Evolutionary conservation across 2,113 vertebrate genomes (phyloP).

Genomic region (Piaya cayana): DNA sequence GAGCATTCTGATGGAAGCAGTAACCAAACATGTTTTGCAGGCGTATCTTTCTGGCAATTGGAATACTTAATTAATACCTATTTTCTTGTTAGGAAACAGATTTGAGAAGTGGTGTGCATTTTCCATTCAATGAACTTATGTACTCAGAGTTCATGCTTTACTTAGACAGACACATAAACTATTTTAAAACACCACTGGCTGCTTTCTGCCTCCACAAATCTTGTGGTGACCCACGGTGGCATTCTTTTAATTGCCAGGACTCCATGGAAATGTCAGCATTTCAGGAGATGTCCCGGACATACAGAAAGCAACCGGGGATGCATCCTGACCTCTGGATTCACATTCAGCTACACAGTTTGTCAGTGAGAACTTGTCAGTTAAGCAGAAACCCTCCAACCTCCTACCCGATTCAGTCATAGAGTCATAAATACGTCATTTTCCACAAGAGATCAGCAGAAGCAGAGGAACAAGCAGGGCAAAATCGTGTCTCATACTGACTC

Average conservation of each 20-base stretch:
- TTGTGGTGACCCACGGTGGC: background rate
- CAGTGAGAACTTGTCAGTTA: background rate
- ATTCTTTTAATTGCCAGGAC: background rate
- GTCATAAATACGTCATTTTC: background rate
- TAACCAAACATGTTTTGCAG: background rate
- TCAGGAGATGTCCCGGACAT: background rate
- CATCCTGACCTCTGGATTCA: background rate
- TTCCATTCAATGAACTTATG: background rate
- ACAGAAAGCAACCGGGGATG: background rate
- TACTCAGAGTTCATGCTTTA: background rate
- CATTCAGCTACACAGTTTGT: too few species aligned
- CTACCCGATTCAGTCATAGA: fast-evolving
- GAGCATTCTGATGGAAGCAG: background rate
- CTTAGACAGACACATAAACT: background rate
- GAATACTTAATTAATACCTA: background rate
- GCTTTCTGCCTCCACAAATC: background rate
- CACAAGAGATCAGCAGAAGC: background rate
- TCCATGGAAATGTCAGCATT: background rate
- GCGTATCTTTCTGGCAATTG: background rate
- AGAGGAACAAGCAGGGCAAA: background rate
- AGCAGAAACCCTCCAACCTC: background rate
- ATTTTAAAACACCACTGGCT: background rate
- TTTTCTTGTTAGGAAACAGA: background rate
- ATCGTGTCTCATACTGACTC: fast-evolving
- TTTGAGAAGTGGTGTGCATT: background rate